Percentiles rank a stretch among this genome's conserved stretches.
These are phyloP conservation scores for Selene dorsalis DNA, from an alignment of 2,797 vertebrate genomes.

Conservation along the genomic window DNA sequence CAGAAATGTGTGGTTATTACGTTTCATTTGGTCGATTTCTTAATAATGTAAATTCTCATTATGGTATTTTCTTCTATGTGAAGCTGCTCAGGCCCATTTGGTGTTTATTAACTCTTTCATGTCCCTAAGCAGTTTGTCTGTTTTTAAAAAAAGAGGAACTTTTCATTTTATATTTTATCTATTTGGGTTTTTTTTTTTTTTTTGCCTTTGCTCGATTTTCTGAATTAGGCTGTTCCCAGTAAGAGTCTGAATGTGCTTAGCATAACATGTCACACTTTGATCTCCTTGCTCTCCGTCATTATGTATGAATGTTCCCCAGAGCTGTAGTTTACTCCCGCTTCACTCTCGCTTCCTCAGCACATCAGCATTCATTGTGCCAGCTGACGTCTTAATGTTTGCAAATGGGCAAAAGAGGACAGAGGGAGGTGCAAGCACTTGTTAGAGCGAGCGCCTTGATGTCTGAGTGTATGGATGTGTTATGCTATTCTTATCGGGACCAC, in stretches of 20 bases:
- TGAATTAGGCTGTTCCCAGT: slow-evolving; percentile 30
- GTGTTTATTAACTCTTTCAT: slow-evolving; percentile 57
- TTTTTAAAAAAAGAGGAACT: slow-evolving; percentile 10
- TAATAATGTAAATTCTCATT: slow-evolving; percentile 65
- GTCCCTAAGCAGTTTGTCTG: slow-evolving; percentile 42
- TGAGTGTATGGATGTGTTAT: slow-evolving; percentile 11
- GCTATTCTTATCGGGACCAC: background rate
- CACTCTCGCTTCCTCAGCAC: slow-evolving; percentile 35
- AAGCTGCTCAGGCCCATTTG: slow-evolving; percentile 48
- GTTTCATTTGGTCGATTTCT: slow-evolving; percentile 61
- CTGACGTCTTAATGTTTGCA: slow-evolving; percentile 54
- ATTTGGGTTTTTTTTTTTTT: too few species aligned
- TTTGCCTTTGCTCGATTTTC: slow-evolving; percentile 34
- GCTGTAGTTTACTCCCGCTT: slow-evolving; percentile 50
- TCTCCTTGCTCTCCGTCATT: slow-evolving; percentile 45
- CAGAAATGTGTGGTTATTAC: slow-evolving; percentile 58
- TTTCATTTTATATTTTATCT: slow-evolving; percentile 13
- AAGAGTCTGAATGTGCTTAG: slow-evolving; percentile 51
- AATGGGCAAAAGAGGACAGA: slow-evolving; percentile 19
- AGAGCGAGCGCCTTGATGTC: background rate
- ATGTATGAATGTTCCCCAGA: slow-evolving; percentile 44
- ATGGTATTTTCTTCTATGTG: slow-evolving; percentile 57
- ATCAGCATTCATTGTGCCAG: slow-evolving; percentile 48
- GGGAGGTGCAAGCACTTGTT: slow-evolving; percentile 12
- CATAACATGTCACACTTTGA: slow-evolving; percentile 64